Evolutionary conservation across 2,888 invertebrate species (phyloP), one percentile per base, ranked within the genome.

Genomic region (Nowickia ferox): DNA sequence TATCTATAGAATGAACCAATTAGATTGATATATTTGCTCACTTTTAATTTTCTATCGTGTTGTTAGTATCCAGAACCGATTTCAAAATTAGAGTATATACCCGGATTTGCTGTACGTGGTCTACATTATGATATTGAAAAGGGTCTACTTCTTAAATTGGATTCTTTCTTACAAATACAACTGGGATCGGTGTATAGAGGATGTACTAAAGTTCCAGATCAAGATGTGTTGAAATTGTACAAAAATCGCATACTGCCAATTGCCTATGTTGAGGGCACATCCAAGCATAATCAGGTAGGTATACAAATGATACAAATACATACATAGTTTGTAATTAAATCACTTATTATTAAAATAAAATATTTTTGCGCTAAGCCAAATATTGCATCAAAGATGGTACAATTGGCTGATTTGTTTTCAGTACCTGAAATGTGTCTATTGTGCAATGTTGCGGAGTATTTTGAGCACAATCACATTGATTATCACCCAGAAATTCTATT

Each of bases 101-200:
- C 98, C n/a, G 95, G 96, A 87, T 99, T 98, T 94, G 98, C 98
- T 17, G 97, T 99, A 1, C 95, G 99, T 87, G 99, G 99, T 48
- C 94, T 99, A n/a, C 99, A 99, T 93, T 99, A 98, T 94, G 99
- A 99, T 92, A 97, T 98, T 90, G 96, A 97, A 93, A 98, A 98
- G 93, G 98, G 99, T 4, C 93, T 98, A 15, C 94, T 99, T 38
- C 94, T 99, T 89, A 99, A 99, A 93, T 94, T 99, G 89, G 99
- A 99, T 93, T 97, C 98, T 2, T 99, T 98, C 93, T 95, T 98
- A 88, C 98, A 99, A 95, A 98, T 99, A 88, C 99, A 99, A 93
- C 95, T 98, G 91, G 99, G 98, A 65, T 96, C 98, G 1, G 98
- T 98, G 0, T 98, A 98, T 92, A 94, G 97, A 89, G 98, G 98